Evolutionary conservation across 2,888 invertebrate genomes (phyloP), one percentile per base, ranked within the genome.

Genomic region (Gymnosoma rotundatum): DNA sequence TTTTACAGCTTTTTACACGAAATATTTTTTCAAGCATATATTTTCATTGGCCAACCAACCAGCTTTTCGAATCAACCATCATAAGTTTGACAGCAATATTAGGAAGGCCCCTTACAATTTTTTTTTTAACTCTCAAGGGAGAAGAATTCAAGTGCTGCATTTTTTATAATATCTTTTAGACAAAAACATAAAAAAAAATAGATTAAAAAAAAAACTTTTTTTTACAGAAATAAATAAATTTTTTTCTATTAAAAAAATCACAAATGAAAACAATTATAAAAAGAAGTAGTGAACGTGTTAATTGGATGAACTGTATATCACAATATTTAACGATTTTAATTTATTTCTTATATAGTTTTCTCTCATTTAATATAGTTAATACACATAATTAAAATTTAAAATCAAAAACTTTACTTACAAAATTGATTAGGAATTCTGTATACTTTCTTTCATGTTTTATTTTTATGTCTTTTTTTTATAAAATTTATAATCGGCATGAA

Each of bases 241-340:
- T 14, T 38, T 67, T 67, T 69, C 7, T 32, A 36, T 54, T 72
- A 48, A 21, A 64, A 18, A 45, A 18, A 48, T 54, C 20, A 56
- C 58, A 80, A 56, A 67, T 73, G 76, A 73, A 83, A 74, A 67
- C 45, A 70, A 75, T 66, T 64, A n/a, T n/a, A 74, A 38, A 61
- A 74, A 78, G 70, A 89, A 91, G 91, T 90, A 90, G 91, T 91
- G 91, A 89, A 89, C 90, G 91, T 91, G 91, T 91, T 90, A 90
- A 90, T 91, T 91, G 91, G 90, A 91, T 90, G 93, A 93, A 93
- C 93, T 93, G 92, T 93, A 93, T 73, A 82, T 90, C 90, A 91
- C 84, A 87, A 32, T 87, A 83, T 83, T 61, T 83, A 81, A 85
- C 84, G 83, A 76, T 78, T 78, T 74, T 64, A 66, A 79, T 82